Evolutionary conservation across 1,140 invertebrate species (phyloP).

Genomic region (Adoxophyes honmai): DNA sequence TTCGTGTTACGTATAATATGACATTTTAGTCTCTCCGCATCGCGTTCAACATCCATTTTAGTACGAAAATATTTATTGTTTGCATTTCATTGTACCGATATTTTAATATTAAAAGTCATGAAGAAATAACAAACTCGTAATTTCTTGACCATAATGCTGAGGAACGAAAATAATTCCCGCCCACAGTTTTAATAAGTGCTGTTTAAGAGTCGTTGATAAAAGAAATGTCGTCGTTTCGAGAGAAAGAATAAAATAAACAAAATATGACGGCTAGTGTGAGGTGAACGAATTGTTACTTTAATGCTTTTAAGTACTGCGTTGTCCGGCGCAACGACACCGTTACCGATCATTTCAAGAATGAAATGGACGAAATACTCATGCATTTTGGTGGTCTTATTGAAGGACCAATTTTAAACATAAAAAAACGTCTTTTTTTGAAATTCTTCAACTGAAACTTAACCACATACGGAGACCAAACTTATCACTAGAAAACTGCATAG

Average conservation of each 20-base stretch:
- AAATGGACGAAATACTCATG: no score
- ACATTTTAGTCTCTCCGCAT: no score
- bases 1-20: no score
- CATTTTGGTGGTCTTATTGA: no score
- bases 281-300: constrained; percentile 15
- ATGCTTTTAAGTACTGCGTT: constrained; percentile 5
- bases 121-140: constrained; percentile 14
- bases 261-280: constrained; percentile 27
- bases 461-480: no score
- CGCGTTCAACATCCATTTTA: constrained; percentile 1
- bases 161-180: constrained; percentile 49
- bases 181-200: constrained; percentile 65
- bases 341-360: no score
- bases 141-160: constrained; percentile 12
- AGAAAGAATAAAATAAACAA: constrained; percentile 48
- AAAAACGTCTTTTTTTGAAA: no score
- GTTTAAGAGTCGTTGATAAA: constrained; percentile 67
- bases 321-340: neutral
- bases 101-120: constrained; percentile 14
- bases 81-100: constrained; percentile 13
- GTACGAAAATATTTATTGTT: constrained; percentile 14
- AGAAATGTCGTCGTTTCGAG: constrained; percentile 52
- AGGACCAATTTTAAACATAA: no score
- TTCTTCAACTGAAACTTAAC: no score
- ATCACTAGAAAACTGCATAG: no score